Base-by-base conservation (phyloP, 1,140 invertebrate species). In the Plodia interpunctella region DNA sequence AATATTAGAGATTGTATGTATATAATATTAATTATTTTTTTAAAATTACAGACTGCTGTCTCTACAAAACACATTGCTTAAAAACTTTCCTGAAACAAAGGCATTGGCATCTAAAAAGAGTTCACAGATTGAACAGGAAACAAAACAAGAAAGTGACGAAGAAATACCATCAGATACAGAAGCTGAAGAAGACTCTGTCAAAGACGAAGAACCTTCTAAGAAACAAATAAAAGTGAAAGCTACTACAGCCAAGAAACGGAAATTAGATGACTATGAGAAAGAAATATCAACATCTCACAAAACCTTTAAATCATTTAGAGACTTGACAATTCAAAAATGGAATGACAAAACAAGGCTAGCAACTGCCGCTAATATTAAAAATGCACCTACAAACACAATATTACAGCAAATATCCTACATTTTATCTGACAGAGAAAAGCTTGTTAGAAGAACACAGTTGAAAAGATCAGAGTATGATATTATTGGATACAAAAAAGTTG, bases 351-450 rank as follows among this genome's bases (percentile, higher is more conserved):
- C 96, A 0, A 91, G 93, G 67, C 76, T 96, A 15, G 91, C 93
- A 2, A 91, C 91, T 50, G 91, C 92, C 0, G 92, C 92, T 56
- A 88, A 94, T 65, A 84, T 88, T 61, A 93, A 88, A 92, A 94
- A 87, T 77, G 76, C 84, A 35, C 92, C 92, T 15, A 93, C 94
- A 72, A 94, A 95, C 67, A 94, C 95, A 65, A 93, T 96, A 1
- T 72, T 98, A 0, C 94, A 95, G 72, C 96, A 98, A 89, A 97
- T 99, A 63, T 94, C 97, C 57, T 96, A 95, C 84, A 94, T 96
- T 60, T 83, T 98, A 55, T 91, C 87, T 35, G 96, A 98, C 80
- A 95, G 93, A 78, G 83, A 93, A 0, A 93, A 95, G 74, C 90
- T 98, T 10, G 81, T 97, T 0, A 94, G 92, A 63, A 92, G 94